Base-by-base conservation (phyloP, 2,797 vertebrate genomes). In the Acanthurus leucopareius region DNA sequence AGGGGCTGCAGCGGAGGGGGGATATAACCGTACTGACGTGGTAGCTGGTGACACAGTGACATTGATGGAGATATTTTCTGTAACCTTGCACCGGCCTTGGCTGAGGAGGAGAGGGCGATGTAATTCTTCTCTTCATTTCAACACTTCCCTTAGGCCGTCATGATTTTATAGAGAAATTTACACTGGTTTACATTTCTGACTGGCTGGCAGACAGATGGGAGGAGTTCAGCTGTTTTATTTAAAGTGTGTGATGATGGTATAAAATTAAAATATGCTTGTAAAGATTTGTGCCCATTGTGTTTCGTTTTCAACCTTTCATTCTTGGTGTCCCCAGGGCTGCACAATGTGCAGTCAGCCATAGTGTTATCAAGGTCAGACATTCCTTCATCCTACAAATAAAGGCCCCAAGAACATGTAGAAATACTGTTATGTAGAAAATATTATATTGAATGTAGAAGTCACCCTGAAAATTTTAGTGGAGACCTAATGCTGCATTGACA, bases 11-110 rank as follows among this genome's bases (percentile, higher is more conserved):
- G 62, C 16, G 25, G 69, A 2, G 32, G 17, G 52, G 71, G 69
- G 11, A 13, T 20, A 53, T 73, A 73, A 67, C 70, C 67, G 9
- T 19, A 53, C 40, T 81, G 84, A 86, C 52, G 70, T 56, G 64
- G 56, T 47, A 47, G 62, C 53, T 52, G 79, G 73, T 61, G 83
- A 87, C 82, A 81, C 64, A 16, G 73, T 89, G 87, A 91, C 85
- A 88, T 64, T 91, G 89, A 90, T 35, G 47, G 76, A 81, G 70
- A 88, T 77, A 80, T 90, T 92, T 89, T 87, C 82, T 32, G 25
- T 81, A 84, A 83, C 76, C 85, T 90, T 42, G 2, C 56, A 7
- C 38, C 5, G 59, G 78, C 71, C 83, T 77, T 63, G 85, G 76
- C 78, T 63, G 69, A 20, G 60, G 75, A 76, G 35, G 58, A 64